Base-by-base conservation (phyloP, 2,888 invertebrate genomes). In the Augochlorella aurata region DNA sequence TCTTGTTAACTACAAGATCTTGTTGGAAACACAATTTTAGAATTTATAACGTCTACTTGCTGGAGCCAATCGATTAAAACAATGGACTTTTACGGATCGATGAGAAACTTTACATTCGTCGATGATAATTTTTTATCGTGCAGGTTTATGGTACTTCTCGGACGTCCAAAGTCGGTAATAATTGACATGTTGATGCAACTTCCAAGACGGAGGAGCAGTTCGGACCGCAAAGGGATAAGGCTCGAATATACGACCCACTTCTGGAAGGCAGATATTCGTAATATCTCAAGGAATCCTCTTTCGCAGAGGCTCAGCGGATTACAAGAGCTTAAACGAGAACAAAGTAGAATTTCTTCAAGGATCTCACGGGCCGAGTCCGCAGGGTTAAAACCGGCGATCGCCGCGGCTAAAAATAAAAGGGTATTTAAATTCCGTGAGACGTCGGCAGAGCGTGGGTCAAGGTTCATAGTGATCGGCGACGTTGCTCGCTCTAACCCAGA, bases 401-500 rank as follows among this genome's bases (percentile, higher is more conserved):
- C 61, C 29, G 61, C 14, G 29, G 61, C 61, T 29, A 61, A 61
- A 45, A 45, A 49, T 61, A 29, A 61, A 29, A 9, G 61, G 24
- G 16, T 61, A 61, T 61, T 29, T 24, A 29, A 61, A 61, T 61
- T 61, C 61, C 38, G 4, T 38, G n/a, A 38, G 63, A 63, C 2
- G 38, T 63, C 9, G 63, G 38, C 10, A 9, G 63, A 9, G 38
- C 44, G 5, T n/a, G 44, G 38, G 38, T 63, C 38, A 63, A 63
- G 38, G 63, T 63, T 63, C 63, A 63, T 2, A 58, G 58, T 58
- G 21, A 18, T 50, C 67, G 44, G 18, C 50, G 29, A 50, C 52
- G 52, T 14, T 8, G 65, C 24, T 14, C 24, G 58, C 58, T 58
- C 58, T 58, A 58, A 58, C 58, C 58, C 58, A 58, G 58, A 58